Evolutionary conservation across 2,888 invertebrate genomes (phyloP).

Genomic region (Antheraea assamensis): DNA sequence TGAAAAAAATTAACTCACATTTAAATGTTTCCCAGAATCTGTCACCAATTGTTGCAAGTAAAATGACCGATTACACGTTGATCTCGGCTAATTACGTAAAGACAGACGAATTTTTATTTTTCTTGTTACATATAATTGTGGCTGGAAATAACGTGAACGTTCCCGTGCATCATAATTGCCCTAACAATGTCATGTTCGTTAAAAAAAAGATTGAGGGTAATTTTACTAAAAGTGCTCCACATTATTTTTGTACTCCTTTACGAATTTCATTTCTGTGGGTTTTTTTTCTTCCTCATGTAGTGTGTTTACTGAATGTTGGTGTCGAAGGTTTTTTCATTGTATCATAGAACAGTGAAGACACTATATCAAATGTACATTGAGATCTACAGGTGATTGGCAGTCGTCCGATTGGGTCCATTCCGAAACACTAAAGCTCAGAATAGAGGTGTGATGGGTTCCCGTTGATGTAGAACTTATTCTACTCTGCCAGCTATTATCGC

Average conservation of each 20-base stretch:
- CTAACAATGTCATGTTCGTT: background rate
- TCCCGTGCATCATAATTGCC: slow-evolving; percentile 1
- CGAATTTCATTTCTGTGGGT: background rate
- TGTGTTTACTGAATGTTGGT: background rate
- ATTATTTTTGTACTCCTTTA: background rate
- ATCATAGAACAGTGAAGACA: no score
- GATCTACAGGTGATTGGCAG: no score
- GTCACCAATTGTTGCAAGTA: slow-evolving; percentile 30
- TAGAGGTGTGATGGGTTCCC: no score
- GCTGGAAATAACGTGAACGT: background rate
- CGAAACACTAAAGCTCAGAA: no score
- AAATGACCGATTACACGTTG: slow-evolving; percentile 1
- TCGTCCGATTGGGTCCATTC: no score
- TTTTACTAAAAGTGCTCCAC: background rate
- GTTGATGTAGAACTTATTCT: no score
- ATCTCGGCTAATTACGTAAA: slow-evolving; percentile 3
- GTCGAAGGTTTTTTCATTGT: no score
- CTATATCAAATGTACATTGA: no score
- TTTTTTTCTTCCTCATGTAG: background rate
- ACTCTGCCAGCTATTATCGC: no score
- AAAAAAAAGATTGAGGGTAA: slow-evolving; percentile 4
- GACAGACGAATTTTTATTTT: slow-evolving; percentile 11
- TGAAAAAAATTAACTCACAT: slow-evolving; percentile 35
- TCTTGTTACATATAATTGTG: slow-evolving; percentile 6
- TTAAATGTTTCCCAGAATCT: slow-evolving; percentile 20